These are phyloP conservation scores for Cotesia vestalis DNA, from an alignment of 1,140 invertebrate genomes.

Conservation along the genomic window DNA sequence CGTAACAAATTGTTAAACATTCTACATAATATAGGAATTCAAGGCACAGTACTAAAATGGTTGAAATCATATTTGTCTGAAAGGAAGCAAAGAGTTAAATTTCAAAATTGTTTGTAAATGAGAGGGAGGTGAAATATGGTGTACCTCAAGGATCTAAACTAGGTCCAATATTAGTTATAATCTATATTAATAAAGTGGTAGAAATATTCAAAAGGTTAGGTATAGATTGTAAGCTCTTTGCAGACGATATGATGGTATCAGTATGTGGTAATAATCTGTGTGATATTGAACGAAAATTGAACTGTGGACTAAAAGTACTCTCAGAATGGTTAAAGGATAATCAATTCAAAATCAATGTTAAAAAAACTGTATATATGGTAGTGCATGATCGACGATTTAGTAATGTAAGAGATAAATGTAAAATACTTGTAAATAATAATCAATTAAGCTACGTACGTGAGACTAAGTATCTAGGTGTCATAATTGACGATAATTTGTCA, in stretches of 20 bases:
- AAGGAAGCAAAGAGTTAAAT: conserved; percentile 18
- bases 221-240: neutral
- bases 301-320: neutral
- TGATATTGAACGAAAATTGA: neutral
- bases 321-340: neutral
- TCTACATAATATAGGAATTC: conserved; percentile 31
- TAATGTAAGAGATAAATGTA: neutral
- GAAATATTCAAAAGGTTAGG: neutral
- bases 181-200: conserved; percentile 32
- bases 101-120: neutral
- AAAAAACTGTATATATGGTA: neutral
- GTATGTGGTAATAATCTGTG: neutral
- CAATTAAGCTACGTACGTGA: neutral
- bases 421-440: neutral
- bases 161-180: conserved; percentile 32
- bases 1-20: conserved; percentile 31
- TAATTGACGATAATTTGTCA: neutral
- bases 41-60: conserved; percentile 33
- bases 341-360: neutral
- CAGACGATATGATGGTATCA: neutral
- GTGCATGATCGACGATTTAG: neutral
- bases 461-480: neutral
- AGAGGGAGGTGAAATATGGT: conserved; percentile 9
- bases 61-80: conserved; percentile 33
- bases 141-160: conserved; percentile 36